phyloP scores from a whole-genome alignment of 2,113 vertebrate genomes.

The Labrus mixtus region DNA sequence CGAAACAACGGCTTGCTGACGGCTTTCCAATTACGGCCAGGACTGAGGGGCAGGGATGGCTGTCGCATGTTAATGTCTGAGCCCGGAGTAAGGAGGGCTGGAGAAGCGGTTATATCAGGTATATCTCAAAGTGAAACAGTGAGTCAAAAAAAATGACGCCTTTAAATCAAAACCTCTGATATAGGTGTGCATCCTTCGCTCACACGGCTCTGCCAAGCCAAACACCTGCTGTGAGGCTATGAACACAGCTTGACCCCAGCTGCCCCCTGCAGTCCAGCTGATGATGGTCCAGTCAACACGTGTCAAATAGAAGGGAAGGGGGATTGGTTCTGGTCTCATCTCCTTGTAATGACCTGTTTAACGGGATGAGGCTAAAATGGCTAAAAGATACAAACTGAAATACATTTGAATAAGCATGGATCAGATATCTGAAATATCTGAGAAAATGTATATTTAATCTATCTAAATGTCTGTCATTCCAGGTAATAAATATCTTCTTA shows the following conservation, averaged over 20 bases:
- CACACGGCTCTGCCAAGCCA: background rate
- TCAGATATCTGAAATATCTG: no score
- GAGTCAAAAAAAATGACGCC: constrained; percentile 3
- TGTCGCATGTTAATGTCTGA: constrained; percentile 80
- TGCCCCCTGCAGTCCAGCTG: constrained; percentile 15
- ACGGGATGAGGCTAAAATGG: background rate
- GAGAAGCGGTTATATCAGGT: constrained; percentile 21
- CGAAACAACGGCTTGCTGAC: constrained; percentile 77
- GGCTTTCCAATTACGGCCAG: constrained; percentile 85
- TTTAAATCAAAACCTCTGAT: constrained; percentile 17
- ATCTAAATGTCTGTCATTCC: no score
- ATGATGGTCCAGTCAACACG: background rate
- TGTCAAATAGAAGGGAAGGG: constrained; percentile 4
- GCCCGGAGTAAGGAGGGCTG: constrained; percentile 16
- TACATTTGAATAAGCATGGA: no score
- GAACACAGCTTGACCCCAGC: constrained; percentile 23
- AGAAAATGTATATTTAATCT: no score
- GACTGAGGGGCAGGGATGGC: constrained; percentile 71
- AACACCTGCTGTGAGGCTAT: constrained; percentile 8
- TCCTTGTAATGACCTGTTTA: constrained; percentile 9
- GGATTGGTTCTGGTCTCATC: background rate
- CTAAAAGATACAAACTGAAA: background rate
- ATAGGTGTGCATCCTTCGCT: constrained; percentile 2
- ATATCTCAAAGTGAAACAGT: constrained; percentile 35
- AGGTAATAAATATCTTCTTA: no score